Percentiles rank a stretch among this genome's conserved stretches.
Evolutionary conservation across 2,888 invertebrate species (phyloP).

Genomic region (Rhynchonema sp.): DNA sequence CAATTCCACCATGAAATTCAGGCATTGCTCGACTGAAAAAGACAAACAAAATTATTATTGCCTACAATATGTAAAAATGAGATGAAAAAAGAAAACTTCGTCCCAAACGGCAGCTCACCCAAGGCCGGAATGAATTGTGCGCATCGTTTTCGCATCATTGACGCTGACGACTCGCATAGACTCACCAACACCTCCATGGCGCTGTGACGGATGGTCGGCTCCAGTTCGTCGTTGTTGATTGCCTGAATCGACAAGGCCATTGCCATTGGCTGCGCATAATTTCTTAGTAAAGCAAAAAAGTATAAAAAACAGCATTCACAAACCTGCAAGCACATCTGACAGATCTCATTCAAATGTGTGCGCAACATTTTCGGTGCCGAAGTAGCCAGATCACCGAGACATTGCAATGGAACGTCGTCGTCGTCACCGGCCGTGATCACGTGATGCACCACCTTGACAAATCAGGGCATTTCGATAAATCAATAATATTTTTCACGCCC

Average conservation of each 20-base stretch:
- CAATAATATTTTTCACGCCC: background rate
- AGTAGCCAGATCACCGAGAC: slow-evolving; percentile 81
- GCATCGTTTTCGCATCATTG: slow-evolving; percentile 82
- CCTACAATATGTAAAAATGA: background rate
- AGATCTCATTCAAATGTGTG: slow-evolving; percentile 61
- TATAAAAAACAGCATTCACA: background rate
- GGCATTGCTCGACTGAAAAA: slow-evolving; percentile 50
- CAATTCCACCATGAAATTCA: slow-evolving; percentile 82
- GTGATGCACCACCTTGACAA: slow-evolving; percentile 36
- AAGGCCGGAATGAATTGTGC: slow-evolving; percentile 52
- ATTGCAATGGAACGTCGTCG: slow-evolving; percentile 52
- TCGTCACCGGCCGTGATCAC: slow-evolving; percentile 65
- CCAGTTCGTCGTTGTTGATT: slow-evolving; percentile 25
- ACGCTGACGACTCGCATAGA: slow-evolving; percentile 77
- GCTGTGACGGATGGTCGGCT: slow-evolving; percentile 57
- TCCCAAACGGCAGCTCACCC: slow-evolving; percentile 22
- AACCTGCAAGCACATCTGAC: slow-evolving; percentile 68
- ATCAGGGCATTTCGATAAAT: background rate
- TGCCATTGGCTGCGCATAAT: too few species aligned
- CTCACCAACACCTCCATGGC: slow-evolving; percentile 66
- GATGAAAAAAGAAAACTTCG: background rate
- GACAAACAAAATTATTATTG: background rate
- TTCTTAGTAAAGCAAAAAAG: too few species aligned
- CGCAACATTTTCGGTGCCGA: slow-evolving; percentile 74
- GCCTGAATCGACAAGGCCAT: too few species aligned